phyloP scores from a whole-genome alignment of 2,113 vertebrate species.

The Pedionomus torquatus region DNA sequence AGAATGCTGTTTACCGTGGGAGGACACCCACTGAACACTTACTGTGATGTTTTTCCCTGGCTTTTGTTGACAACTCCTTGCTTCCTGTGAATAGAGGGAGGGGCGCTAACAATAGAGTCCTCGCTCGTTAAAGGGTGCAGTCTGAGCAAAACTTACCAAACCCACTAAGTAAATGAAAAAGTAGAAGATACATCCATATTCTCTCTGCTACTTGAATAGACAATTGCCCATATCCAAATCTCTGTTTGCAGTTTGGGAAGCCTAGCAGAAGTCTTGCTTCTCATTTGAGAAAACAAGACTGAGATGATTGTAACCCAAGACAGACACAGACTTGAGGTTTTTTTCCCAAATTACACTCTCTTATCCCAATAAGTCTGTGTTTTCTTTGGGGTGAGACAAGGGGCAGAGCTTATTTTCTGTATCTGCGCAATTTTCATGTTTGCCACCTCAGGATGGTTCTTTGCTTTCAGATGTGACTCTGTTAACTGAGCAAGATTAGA shows the following conservation, averaged over 20 bases:
- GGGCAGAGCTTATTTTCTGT: not conserved
- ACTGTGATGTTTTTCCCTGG: not conserved
- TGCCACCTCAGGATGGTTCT: not conserved
- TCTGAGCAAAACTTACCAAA: not conserved
- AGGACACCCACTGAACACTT: not conserved
- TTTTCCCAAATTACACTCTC: not conserved
- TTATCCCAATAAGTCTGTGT: not conserved
- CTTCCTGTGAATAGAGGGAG: not conserved
- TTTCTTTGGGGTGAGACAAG: not conserved
- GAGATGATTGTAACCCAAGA: not conserved
- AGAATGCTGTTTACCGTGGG: constrained; percentile 6
- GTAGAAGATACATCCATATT: not conserved
- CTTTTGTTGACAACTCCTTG: not conserved
- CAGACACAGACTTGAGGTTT: not conserved
- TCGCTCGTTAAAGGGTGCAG: not conserved
- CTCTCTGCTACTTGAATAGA: not conserved
- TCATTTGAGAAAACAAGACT: not conserved
- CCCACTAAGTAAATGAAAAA: not conserved
- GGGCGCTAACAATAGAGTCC: not conserved
- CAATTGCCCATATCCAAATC: not conserved
- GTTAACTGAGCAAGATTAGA: not conserved
- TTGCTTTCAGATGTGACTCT: not conserved
- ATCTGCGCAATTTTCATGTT: not conserved
- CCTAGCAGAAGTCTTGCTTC: not conserved
- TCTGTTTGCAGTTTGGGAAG: not conserved